Conservation (phyloP, 2,888 invertebrate species). For the Pollenia amentaria region DNA sequence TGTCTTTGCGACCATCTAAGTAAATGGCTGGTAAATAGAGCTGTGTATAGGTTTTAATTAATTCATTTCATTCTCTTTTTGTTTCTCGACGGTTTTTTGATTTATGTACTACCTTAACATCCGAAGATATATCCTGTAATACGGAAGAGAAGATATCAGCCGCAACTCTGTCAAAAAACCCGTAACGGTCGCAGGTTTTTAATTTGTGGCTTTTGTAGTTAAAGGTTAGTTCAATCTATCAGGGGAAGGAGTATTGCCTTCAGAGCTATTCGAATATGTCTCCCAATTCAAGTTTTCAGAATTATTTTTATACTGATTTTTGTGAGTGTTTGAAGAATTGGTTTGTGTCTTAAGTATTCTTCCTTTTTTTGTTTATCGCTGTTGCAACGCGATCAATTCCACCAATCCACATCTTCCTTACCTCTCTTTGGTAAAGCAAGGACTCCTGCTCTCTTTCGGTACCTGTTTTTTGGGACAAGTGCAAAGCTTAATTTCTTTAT, state of each 20-base stretch:
- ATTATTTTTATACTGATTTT: not conserved
- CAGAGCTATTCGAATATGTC: not conserved
- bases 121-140: too few species aligned
- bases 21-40: too few species aligned
- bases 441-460: not conserved
- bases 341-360: not conserved
- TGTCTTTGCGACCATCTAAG: too few species aligned
- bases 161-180: not conserved
- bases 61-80: too few species aligned
- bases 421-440: not conserved
- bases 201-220: not conserved
- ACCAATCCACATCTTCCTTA: not conserved
- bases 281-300: not conserved
- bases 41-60: too few species aligned
- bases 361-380: not conserved
- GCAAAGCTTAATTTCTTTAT: too few species aligned
- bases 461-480: not conserved
- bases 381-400: not conserved
- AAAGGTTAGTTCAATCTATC: not conserved
- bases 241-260: not conserved
- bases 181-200: not conserved
- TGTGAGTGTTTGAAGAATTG: not conserved
- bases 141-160: too few species aligned
- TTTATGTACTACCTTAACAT: too few species aligned
- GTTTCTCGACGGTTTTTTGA: too few species aligned